Conservation (phyloP, 2,888 invertebrate genomes). For the Pammene aurita region DNA sequence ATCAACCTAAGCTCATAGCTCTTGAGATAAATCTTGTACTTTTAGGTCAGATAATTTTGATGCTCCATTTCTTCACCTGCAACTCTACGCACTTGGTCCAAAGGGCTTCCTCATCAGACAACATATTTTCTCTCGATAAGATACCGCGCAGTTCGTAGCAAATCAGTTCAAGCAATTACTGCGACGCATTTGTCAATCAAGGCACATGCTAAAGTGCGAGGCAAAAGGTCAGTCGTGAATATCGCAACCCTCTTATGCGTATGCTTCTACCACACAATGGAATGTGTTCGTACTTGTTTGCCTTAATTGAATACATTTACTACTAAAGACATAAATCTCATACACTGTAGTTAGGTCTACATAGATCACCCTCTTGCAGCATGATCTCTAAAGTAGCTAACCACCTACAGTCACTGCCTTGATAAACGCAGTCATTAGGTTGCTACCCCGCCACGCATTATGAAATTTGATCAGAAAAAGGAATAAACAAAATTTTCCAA, state of each 20-base stretch:
- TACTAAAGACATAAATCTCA: too few relatives aligned
- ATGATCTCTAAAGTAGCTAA: background rate
- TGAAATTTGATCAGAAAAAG: background rate
- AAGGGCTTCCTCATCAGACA: background rate
- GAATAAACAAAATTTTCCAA: slow-evolving; percentile 46
- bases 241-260: slow-evolving; percentile 13
- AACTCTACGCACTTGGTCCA: background rate
- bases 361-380: background rate
- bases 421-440: too few relatives aligned
- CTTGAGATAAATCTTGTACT: too few relatives aligned
- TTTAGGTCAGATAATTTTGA: too few relatives aligned
- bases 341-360: too few relatives aligned
- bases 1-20: too few relatives aligned
- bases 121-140: slow-evolving; percentile 21
- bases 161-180: slow-evolving; percentile 36
- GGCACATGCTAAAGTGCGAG: slow-evolving; percentile 34
- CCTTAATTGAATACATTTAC: slow-evolving; percentile 18
- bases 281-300: slow-evolving; percentile 9
- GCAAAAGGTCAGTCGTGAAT: slow-evolving; percentile 30
- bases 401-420: too few relatives aligned
- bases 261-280: slow-evolving; percentile 21
- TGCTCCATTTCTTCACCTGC: background rate
- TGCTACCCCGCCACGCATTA: too few relatives aligned
- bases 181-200: slow-evolving; percentile 38
- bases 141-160: slow-evolving; percentile 27